A percentile compares a stretch with the other conserved stretches of the same genome.
phyloP scores from a whole-genome alignment of 1,140 invertebrate species.

The Drosophila kikkawai region DNA sequence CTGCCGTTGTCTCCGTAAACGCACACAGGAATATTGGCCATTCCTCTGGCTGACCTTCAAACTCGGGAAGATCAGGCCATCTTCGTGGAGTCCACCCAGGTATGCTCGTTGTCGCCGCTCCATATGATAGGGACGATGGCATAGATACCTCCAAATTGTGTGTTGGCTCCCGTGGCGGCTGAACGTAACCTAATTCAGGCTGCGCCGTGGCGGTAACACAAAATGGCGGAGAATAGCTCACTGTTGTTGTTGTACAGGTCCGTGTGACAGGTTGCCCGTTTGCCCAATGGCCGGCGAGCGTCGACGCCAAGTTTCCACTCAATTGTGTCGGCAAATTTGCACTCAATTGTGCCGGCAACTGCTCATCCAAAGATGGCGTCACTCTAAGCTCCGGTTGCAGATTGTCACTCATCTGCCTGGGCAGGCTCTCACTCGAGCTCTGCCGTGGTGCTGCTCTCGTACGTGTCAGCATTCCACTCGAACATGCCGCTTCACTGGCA shows the following conservation, averaged over 20 bases:
- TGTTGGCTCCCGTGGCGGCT: not conserved
- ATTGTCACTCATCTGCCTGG: too few relatives aligned
- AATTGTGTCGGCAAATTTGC: not conserved
- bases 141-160: not conserved
- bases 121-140: not conserved
- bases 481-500: too few relatives aligned
- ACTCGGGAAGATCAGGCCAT: too few relatives aligned
- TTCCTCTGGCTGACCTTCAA: constrained; percentile 14
- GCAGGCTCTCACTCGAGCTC: too few relatives aligned
- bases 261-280: not conserved
- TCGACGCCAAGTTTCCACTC: not conserved
- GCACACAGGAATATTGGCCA: constrained; percentile 14
- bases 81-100: constrained; percentile 5
- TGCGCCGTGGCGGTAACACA: constrained; percentile 1
- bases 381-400: too few relatives aligned
- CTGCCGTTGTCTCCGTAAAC: not conserved
- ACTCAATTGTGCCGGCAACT: too few relatives aligned
- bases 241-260: constrained; percentile 4
- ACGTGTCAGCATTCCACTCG: too few relatives aligned
- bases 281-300: not conserved
- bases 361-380: too few relatives aligned
- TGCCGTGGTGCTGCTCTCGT: too few relatives aligned
- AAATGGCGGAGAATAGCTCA: constrained; percentile 1
- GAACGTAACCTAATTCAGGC: not conserved
- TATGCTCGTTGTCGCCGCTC: not conserved